These are phyloP conservation scores for Callosobruchus maculatus DNA, from an alignment of 2,888 invertebrate species.

Conservation along the genomic window DNA sequence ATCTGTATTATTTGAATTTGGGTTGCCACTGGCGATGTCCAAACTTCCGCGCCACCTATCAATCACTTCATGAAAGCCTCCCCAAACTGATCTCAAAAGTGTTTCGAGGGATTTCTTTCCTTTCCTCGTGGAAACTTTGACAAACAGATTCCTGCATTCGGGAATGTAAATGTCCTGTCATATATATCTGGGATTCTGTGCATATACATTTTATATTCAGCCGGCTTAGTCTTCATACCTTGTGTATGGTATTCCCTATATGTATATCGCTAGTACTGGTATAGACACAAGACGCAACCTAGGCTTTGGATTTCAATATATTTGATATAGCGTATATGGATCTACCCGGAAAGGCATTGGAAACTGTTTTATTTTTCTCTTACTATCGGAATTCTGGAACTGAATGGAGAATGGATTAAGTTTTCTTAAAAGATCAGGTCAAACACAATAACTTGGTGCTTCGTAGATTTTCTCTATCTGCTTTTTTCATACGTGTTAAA, in stretches of 20 bases:
- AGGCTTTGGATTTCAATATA: no score
- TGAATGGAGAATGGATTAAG: no score
- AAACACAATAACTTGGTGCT: no score
- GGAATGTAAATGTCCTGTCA: not conserved
- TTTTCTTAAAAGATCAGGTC: no score
- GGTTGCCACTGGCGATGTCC: not conserved
- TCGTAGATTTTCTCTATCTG: no score
- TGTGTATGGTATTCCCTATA: not conserved
- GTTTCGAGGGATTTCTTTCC: not conserved
- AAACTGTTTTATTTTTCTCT: no score
- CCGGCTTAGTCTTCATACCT: not conserved
- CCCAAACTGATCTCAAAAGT: not conserved
- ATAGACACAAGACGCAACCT: no score
- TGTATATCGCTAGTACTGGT: not conserved
- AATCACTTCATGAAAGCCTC: not conserved
- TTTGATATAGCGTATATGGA: no score
- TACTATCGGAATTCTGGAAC: no score
- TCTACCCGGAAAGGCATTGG: no score
- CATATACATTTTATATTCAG: not conserved
- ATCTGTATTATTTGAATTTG: not conserved
- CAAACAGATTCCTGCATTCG: not conserved
- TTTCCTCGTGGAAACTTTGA: not conserved
- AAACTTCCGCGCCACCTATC: not conserved
- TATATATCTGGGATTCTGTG: not conserved
- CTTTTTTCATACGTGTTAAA: no score